phyloP scores from a whole-genome alignment of 2,797 vertebrate genomes.

The Cichlasoma orientale region DNA sequence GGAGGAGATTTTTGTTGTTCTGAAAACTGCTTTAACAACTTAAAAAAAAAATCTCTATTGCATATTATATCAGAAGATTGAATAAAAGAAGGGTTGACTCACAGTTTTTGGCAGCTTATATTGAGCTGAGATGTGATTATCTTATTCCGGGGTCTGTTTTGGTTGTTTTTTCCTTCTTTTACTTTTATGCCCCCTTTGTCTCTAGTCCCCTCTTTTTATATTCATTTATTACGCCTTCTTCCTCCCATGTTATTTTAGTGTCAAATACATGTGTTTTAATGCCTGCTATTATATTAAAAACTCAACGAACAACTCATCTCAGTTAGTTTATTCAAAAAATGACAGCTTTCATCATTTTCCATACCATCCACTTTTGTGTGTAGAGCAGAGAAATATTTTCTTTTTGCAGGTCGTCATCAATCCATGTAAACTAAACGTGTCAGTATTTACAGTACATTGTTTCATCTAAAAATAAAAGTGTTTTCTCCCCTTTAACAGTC shows the following conservation, averaged over 20 bases:
- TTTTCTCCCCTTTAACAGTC: constrained; percentile 63
- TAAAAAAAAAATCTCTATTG: background rate
- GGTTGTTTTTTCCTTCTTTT: background rate
- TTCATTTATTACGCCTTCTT: background rate
- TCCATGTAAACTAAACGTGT: constrained; percentile 51
- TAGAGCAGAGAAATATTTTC: constrained; percentile 57
- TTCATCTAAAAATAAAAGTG: constrained; percentile 57
- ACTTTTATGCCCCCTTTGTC: background rate
- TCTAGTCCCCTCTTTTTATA: background rate
- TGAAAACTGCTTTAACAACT: background rate
- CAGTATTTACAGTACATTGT: constrained; percentile 58
- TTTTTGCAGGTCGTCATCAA: constrained; percentile 44
- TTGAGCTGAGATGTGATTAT: background rate
- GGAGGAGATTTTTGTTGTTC: background rate
- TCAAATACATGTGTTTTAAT: background rate
- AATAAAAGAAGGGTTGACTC: background rate
- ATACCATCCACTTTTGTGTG: constrained; percentile 51
- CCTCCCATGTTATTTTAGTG: background rate
- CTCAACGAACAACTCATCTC: constrained; percentile 15
- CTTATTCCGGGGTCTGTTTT: background rate
- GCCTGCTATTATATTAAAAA: constrained; percentile 5
- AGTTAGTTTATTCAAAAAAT: constrained; percentile 76
- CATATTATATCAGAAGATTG: background rate
- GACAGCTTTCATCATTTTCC: constrained; percentile 53
- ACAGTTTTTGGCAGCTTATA: background rate